Evolutionary conservation across 2,888 invertebrate genomes (phyloP).

Genomic region (Nomada ferruginata): DNA sequence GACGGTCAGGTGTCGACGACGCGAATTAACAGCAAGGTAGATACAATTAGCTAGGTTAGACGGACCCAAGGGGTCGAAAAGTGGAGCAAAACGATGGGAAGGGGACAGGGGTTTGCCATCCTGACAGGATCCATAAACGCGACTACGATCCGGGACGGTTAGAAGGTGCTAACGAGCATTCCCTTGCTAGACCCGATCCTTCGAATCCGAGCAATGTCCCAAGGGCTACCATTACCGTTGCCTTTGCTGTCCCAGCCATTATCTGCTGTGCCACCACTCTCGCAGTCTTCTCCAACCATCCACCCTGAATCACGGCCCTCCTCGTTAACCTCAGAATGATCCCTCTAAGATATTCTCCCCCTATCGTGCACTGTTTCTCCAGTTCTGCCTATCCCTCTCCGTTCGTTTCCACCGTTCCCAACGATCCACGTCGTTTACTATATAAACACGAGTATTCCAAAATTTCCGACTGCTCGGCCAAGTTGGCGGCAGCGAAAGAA

Average conservation of each 20-base stretch:
- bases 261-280: constrained; percentile 65
- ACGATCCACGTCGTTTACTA: background rate
- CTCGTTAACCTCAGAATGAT: constrained; percentile 76
- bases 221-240: constrained; percentile 76
- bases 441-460: too few relatives aligned
- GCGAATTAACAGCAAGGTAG: constrained; percentile 73
- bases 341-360: constrained; percentile 57
- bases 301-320: constrained; percentile 72
- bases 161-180: constrained; percentile 80
- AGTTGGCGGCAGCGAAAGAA: too few relatives aligned
- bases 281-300: constrained; percentile 51
- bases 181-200: constrained; percentile 69
- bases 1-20: constrained; percentile 54
- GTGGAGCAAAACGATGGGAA: constrained; percentile 8
- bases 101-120: constrained; percentile 30
- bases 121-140: constrained; percentile 69
- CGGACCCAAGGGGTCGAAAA: background rate
- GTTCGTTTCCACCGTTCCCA: background rate
- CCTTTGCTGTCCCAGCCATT: constrained; percentile 74
- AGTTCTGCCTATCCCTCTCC: background rate
- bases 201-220: constrained; percentile 72
- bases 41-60: constrained; percentile 66
- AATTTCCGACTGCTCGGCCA: too few relatives aligned
- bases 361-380: background rate
- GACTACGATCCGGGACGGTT: constrained; percentile 70